phyloP scores from a whole-genome alignment of 2,113 vertebrate species.

The Albula glossodonta region DNA sequence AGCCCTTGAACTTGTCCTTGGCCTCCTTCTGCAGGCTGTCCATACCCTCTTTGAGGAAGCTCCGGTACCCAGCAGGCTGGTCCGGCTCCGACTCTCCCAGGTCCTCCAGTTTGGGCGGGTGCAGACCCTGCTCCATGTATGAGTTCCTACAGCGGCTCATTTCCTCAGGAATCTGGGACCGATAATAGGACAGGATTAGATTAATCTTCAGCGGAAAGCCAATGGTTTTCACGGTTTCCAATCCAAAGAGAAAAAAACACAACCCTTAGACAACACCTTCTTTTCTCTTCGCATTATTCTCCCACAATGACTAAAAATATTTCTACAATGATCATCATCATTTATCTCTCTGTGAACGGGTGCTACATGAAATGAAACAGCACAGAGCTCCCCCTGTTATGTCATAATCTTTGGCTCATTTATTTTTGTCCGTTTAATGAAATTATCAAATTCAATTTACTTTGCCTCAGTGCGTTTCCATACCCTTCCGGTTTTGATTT shows the following conservation, averaged over 20 bases:
- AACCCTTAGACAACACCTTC: not conserved
- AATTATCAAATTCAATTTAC: not conserved
- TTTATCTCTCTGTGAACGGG: too few relatives aligned
- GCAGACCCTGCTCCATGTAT: constrained; percentile 84
- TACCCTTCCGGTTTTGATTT: not conserved
- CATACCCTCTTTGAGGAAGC: constrained; percentile 75
- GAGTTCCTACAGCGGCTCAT: constrained; percentile 86
- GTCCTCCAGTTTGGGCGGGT: constrained; percentile 79
- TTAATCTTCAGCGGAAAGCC: not conserved
- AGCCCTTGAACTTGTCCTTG: constrained; percentile 93
- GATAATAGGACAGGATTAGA: not conserved
- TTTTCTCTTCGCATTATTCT: not conserved
- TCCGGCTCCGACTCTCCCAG: constrained; percentile 72
- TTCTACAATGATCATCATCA: too few relatives aligned
- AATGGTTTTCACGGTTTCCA: not conserved
- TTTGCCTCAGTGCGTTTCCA: not conserved
- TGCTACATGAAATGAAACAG: too few relatives aligned
- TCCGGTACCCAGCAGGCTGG: constrained; percentile 59
- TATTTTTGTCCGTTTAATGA: not conserved
- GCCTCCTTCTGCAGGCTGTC: constrained; percentile 91
- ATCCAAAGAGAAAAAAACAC: not conserved
- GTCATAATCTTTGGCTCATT: too few relatives aligned
- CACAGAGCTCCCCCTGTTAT: too few relatives aligned
- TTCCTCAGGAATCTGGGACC: constrained; percentile 84
- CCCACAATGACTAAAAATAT: too few relatives aligned